phyloP scores from a whole-genome alignment of 2,113 vertebrate genomes.

The Anolis carolinensis region DNA sequence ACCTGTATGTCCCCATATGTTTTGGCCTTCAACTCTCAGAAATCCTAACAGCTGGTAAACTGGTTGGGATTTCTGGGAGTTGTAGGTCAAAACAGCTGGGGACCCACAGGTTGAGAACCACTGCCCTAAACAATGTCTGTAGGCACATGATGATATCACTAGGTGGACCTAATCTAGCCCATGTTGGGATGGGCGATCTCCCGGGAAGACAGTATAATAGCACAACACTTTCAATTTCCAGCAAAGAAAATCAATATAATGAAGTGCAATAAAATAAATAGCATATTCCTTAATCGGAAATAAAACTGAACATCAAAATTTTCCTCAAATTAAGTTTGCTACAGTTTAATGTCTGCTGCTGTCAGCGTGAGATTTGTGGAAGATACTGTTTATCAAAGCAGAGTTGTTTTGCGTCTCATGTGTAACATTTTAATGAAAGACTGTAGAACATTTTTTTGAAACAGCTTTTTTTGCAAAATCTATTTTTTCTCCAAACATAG shows the following conservation, averaged over 20 bases:
- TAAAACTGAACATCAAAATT: not conserved
- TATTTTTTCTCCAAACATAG: not conserved
- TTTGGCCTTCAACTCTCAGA: too few species aligned
- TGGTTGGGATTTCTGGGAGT: too few species aligned
- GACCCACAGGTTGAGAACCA: too few species aligned
- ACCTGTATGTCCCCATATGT: too few species aligned
- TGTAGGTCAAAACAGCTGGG: too few species aligned
- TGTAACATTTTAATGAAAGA: constrained; percentile 7
- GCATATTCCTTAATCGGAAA: not conserved
- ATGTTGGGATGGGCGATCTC: not conserved
- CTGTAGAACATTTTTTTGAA: not conserved
- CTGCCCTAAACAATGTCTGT: not conserved
- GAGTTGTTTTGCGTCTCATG: not conserved
- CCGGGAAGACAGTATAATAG: not conserved
- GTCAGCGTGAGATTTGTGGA: constrained; percentile 21
- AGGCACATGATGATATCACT: not conserved
- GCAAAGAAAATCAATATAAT: not conserved
- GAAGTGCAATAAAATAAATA: not conserved
- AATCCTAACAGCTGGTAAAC: too few species aligned
- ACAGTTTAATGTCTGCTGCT: constrained; percentile 23
- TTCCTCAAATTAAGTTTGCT: not conserved
- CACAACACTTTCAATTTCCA: not conserved
- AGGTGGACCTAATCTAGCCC: not conserved
- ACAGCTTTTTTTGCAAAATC: not conserved
- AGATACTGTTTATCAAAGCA: not conserved